A percentile compares a stretch with the other conserved stretches of the same genome.
These are phyloP conservation scores for Phasianus colchicus DNA, from an alignment of 2,113 vertebrate genomes.

Conservation along the genomic window DNA sequence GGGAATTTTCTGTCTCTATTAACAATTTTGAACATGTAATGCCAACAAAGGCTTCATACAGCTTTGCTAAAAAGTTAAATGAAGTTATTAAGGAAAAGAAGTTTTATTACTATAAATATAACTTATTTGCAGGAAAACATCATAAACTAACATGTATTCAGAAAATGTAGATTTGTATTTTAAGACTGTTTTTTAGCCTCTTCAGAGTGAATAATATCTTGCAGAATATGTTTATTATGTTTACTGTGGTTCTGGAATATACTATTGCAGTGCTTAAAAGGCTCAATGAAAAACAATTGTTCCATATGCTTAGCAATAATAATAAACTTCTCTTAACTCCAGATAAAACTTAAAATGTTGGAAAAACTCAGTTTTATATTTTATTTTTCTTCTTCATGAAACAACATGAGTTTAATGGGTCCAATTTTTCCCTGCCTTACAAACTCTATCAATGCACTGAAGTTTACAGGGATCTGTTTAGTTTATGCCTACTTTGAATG, in stretches of 20 bases:
- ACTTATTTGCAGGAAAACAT: not conserved
- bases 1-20: not conserved
- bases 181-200: not conserved
- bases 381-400: not conserved
- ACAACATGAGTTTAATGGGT: not conserved
- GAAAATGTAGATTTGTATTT: not conserved
- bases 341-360: not conserved
- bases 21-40: not conserved
- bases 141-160: not conserved
- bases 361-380: not conserved
- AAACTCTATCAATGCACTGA: not conserved
- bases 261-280: not conserved
- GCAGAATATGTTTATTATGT: not conserved
- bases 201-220: not conserved
- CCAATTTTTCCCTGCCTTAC: not conserved
- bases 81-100: not conserved
- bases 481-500: not conserved
- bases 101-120: not conserved
- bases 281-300: not conserved
- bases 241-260: not conserved
- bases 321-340: not conserved
- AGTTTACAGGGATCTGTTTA: not conserved
- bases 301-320: not conserved
- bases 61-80: conserved; percentile 32
- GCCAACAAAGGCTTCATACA: not conserved